These are phyloP conservation scores for Tragelaphus buxtoni DNA, from an alignment of 2,113 vertebrate genomes.

Conservation along the genomic window DNA sequence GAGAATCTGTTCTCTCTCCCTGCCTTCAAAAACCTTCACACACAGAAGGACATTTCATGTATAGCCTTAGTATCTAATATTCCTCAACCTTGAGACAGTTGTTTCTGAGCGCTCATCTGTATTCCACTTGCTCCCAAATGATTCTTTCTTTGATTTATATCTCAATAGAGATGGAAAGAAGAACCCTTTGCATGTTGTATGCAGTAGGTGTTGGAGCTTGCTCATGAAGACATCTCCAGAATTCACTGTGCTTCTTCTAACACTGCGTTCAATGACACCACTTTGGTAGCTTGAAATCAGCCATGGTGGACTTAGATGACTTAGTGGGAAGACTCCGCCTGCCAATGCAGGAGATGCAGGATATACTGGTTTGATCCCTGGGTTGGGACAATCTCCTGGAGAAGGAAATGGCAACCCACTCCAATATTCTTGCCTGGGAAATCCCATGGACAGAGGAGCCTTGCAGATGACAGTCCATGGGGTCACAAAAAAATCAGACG, in stretches of 20 bases:
- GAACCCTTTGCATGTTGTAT: fast-evolving
- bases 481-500: not conserved
- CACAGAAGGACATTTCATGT: not conserved
- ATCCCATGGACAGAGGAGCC: not conserved
- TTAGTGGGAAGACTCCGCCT: not conserved
- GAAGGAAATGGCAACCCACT: not conserved
- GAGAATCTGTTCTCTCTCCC: not conserved
- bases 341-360: not conserved
- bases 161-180: not conserved
- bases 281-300: not conserved
- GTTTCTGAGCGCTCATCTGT: not conserved
- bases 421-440: not conserved
- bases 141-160: not conserved
- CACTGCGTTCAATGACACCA: not conserved
- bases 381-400: not conserved
- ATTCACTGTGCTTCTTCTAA: not conserved
- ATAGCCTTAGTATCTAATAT: not conserved
- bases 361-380: not conserved
- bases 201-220: no score
- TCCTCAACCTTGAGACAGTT: not conserved
- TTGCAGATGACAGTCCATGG: not conserved
- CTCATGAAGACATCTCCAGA: not conserved
- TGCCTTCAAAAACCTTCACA: not conserved
- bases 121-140: not conserved
- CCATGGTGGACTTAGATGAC: not conserved